Conservation (phyloP, 64 coral and sea anemone genomes). For the Cladopsammia gracilis region DNA sequence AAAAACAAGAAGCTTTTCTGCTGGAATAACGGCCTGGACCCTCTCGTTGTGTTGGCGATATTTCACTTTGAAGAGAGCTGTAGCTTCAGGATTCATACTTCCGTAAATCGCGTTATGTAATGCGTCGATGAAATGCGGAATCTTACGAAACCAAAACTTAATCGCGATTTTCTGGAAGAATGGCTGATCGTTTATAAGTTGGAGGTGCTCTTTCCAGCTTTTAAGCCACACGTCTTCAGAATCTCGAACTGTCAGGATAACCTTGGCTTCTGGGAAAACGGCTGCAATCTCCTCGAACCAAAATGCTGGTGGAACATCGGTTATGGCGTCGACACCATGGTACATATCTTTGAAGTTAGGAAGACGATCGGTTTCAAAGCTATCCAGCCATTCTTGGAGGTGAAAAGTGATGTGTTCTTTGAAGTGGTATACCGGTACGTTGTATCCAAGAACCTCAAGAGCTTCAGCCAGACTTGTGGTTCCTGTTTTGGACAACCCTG, state of each 20-base stretch:
- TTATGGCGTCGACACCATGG: conserved; percentile 16
- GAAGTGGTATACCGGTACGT: conserved; percentile 23
- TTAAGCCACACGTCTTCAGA: conserved; percentile 12
- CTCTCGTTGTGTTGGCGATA: conserved; percentile 26
- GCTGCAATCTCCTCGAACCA: conserved; percentile 22
- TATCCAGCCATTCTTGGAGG: neutral
- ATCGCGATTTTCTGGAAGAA: neutral
- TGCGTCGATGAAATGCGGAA: neutral
- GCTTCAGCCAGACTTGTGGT: neutral
- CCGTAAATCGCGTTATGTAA: neutral
- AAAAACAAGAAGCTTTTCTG: conserved; percentile 28
- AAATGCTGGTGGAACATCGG: conserved; percentile 20
- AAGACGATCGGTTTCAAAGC: neutral
- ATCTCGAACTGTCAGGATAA: conserved; percentile 24
- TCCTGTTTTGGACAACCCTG: conserved; percentile 26
- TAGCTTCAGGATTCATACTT: neutral
- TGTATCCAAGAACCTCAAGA: conserved; percentile 24
- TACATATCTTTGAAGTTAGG: conserved; percentile 45
- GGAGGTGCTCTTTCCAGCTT: conserved; percentile 21
- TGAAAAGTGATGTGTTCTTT: neutral
- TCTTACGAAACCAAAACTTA: neutral
- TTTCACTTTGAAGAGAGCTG: conserved; percentile 14
- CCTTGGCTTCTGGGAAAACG: conserved; percentile 17
- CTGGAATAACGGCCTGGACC: neutral
- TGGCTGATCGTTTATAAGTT: neutral